Percentiles rank a stretch among this genome's conserved stretches.
These are phyloP conservation scores for Drosophila trichaetosa DNA, from an alignment of 2,888 invertebrate genomes.

Conservation along the genomic window DNA sequence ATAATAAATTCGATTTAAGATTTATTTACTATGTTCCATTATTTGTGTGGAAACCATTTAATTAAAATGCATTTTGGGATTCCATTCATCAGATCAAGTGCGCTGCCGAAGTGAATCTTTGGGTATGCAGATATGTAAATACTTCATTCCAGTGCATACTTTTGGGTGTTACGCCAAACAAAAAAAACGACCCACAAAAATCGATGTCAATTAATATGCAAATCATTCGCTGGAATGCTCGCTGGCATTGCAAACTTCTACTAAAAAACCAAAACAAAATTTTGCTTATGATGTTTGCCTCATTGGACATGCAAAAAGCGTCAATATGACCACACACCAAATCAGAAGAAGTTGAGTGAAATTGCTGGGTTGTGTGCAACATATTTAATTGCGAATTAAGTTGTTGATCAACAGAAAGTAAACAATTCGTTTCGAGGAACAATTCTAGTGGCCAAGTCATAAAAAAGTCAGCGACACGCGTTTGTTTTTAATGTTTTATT, in stretches of 20 bases:
- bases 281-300: slow-evolving; percentile 26
- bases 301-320: slow-evolving; percentile 48
- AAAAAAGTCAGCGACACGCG: slow-evolving; percentile 36
- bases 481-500: neutral
- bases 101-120: neutral
- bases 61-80: neutral
- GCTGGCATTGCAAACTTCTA: slow-evolving; percentile 55
- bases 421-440: slow-evolving; percentile 35
- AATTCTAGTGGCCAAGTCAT: slow-evolving; percentile 20
- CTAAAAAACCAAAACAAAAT: slow-evolving; percentile 27
- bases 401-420: slow-evolving; percentile 47
- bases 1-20: neutral
- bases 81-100: neutral
- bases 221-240: slow-evolving; percentile 30
- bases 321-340: slow-evolving; percentile 37
- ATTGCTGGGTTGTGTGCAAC: slow-evolving; percentile 56
- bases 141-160: slow-evolving; percentile 38
- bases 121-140: neutral
- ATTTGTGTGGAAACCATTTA: neutral
- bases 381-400: slow-evolving; percentile 65
- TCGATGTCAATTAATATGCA: slow-evolving; percentile 47
- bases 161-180: slow-evolving; percentile 30
- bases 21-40: neutral
- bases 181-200: slow-evolving; percentile 14
- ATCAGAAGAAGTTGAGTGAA: slow-evolving; percentile 47